Base-by-base conservation (phyloP, 2,113 vertebrate species). In the Salvator merianae region DNA sequence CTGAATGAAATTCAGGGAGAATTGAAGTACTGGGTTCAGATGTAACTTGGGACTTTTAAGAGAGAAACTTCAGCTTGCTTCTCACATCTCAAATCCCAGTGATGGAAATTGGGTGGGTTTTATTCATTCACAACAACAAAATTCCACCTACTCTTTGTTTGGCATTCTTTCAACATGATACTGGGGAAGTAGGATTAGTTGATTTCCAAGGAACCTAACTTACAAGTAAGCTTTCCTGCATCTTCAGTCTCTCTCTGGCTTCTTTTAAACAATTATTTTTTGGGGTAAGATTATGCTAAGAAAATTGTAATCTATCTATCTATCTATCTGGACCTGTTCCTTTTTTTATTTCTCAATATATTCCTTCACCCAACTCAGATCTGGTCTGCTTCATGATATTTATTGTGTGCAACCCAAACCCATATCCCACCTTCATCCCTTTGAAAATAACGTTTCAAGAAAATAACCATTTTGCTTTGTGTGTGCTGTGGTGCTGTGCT, bases 401-500 rank as follows among this genome's bases (percentile, higher is more conserved):
- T 71, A 24, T 28, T 59, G 30, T 24, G 36, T 7, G 22, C 50
- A 47, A 59, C 18, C 2, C 71, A 1, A 28, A 0, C 24, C 22
- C 65, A 53, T 9, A 50, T 28, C 8, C 0, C 55, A 34, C 14
- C 8, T 84, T 18, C 32, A 30, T 43, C 66, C 38, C 50, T 72
- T 28, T 3, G 40, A 73, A 40, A 36, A 72, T 10, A 72, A 47
- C 32, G 22, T 26, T 47, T 50, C 24, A 79, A 32, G 43, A 38
- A 79, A 73, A 85, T n/a, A 26, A 63, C n/a, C 12, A 14, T 22
- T 73, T 63, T 69, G n/a, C 36, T 77, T 30, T 53, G 13, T 20
- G 28, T 12, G 9, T 26, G 40, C 10, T 30, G 81, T 2, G 83
- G 38, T 62, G 83, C 47, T 86, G 89, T 85, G 78, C 77, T 82